These are phyloP conservation scores for Julus scanicus DNA, from an alignment of 2,888 invertebrate species.

Conservation along the genomic window DNA sequence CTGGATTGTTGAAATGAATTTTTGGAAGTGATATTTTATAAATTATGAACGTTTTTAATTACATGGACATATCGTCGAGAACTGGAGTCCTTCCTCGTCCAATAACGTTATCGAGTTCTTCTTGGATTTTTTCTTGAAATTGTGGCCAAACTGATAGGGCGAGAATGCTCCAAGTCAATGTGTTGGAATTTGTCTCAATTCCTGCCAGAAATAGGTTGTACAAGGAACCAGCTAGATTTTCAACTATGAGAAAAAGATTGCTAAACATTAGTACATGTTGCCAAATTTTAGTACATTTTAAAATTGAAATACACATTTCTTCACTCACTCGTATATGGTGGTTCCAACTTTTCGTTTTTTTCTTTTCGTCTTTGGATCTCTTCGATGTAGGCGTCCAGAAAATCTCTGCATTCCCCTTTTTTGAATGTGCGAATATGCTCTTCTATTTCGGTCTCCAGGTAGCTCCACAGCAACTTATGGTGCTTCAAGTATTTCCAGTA, in stretches of 20 bases:
- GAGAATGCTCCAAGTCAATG: slow-evolving; percentile 58
- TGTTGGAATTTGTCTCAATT: slow-evolving; percentile 58
- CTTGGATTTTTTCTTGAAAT: slow-evolving; percentile 62
- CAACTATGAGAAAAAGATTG: slow-evolving; percentile 32
- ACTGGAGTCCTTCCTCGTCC: slow-evolving; percentile 61
- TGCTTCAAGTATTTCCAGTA: neutral
- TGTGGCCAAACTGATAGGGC: slow-evolving; percentile 55
- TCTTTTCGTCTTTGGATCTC: neutral
- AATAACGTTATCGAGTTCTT: slow-evolving; percentile 61
- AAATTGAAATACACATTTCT: neutral
- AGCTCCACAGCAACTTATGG: neutral
- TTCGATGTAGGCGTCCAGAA: slow-evolving; percentile 21
- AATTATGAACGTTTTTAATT: neutral
- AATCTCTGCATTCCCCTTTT: slow-evolving; percentile 22
- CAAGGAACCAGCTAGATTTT: slow-evolving; percentile 53
- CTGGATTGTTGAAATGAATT: neutral
- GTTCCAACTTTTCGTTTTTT: neutral
- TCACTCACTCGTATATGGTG: neutral
- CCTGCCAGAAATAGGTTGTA: slow-evolving; percentile 58
- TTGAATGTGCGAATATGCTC: neutral
- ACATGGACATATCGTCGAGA: neutral
- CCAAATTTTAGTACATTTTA: neutral
- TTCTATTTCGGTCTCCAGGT: neutral
- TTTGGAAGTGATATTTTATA: neutral
- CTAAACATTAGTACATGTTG: neutral